Conservation (phyloP, 2,888 invertebrate species). For the Sylvicola fuscatus region DNA sequence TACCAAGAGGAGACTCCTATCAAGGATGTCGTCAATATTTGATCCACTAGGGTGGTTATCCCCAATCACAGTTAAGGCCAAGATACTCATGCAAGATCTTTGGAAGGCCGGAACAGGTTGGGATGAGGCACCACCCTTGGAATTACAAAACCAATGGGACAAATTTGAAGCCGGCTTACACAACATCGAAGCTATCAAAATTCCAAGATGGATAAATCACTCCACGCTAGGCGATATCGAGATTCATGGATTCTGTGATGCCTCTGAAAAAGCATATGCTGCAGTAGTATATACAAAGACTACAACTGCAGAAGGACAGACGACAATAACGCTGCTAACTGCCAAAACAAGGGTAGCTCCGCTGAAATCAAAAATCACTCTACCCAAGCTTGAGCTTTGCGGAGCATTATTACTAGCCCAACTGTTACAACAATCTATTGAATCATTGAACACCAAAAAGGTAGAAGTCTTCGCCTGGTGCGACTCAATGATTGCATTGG, state of each 20-base stretch:
- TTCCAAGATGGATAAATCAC: constrained; percentile 5
- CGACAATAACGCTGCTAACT: constrained; percentile 1
- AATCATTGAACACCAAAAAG: too few species aligned
- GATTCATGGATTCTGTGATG: constrained; percentile 7
- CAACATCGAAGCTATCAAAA: constrained; percentile 1
- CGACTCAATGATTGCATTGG: constrained; percentile 13
- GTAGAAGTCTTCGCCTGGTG: too few species aligned
- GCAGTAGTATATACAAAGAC: constrained; percentile 4
- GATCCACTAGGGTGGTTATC: constrained; percentile 8
- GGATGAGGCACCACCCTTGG: constrained; percentile 6
- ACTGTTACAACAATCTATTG: too few species aligned
- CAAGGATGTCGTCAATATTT: constrained; percentile 5
- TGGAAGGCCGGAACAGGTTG: constrained; percentile 6
- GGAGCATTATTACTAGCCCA: constrained; percentile 6
- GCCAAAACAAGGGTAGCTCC: constrained; percentile 7
- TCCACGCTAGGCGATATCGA: neutral
- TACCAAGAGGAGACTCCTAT: constrained; percentile 5
- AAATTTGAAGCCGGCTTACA: constrained; percentile 1
- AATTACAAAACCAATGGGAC: constrained; percentile 3
- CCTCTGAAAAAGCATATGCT: constrained; percentile 5
- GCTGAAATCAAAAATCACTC: constrained; percentile 6
- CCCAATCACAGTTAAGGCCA: constrained; percentile 6
- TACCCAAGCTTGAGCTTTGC: constrained; percentile 14
- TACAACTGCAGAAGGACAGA: neutral
- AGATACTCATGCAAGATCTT: constrained; percentile 7